Conservation (phyloP, 2,113 vertebrate genomes). For the Pyrgilauda ruficollis region DNA sequence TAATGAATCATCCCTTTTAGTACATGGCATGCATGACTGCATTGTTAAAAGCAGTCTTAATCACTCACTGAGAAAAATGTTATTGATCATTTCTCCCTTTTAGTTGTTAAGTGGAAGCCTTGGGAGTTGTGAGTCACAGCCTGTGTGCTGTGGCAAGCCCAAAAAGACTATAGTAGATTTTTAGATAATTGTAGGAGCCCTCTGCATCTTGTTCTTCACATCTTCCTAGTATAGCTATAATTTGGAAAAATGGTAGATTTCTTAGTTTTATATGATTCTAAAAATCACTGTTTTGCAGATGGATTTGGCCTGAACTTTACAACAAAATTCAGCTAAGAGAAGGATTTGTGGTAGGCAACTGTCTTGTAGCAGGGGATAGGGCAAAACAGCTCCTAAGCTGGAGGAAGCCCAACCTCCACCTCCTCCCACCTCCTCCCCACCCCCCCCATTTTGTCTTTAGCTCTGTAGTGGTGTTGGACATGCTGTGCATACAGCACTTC, state of each 20-base stretch:
- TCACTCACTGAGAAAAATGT: conserved; percentile 32
- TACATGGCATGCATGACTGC: conserved; percentile 25
- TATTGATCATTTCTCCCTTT: conserved; percentile 24
- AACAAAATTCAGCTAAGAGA: not conserved
- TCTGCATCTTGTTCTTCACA: not conserved
- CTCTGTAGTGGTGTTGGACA: not conserved
- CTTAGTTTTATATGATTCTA: not conserved
- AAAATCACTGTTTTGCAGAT: not conserved
- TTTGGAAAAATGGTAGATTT: not conserved
- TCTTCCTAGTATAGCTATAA: not conserved
- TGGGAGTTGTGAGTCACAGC: conserved; percentile 31
- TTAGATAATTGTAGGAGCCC: not conserved
- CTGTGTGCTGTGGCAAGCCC: not conserved
- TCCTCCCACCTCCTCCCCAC: too few relatives aligned
- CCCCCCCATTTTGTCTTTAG: not conserved
- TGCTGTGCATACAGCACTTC: not conserved
- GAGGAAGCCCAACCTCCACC: not conserved
- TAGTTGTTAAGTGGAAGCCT: conserved; percentile 9
- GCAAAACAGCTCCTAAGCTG: not conserved
- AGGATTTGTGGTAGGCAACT: not conserved
- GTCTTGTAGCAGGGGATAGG: not conserved
- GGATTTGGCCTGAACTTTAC: not conserved
- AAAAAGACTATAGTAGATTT: not conserved
- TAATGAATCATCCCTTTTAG: conserved; percentile 55
- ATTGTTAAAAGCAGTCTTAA: conserved; percentile 52